Conservation (phyloP, 2,888 invertebrate species). For the Cenopis cana region DNA sequence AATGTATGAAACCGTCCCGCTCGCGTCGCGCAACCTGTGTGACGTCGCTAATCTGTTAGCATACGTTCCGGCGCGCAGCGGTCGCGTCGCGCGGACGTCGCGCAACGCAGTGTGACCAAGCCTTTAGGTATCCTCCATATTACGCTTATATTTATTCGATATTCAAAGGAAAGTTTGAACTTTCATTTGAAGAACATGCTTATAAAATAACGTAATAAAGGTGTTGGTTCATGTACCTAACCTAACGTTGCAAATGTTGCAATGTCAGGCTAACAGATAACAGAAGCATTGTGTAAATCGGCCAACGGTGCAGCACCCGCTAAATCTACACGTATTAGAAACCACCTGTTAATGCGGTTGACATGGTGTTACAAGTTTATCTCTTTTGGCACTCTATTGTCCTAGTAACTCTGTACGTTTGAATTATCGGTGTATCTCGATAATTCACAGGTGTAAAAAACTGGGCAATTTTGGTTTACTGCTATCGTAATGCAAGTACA, state of each 20-base stretch:
- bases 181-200: neutral
- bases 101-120: no score
- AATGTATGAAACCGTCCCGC: no score
- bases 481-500: neutral
- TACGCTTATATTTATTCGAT: neutral
- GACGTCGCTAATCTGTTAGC: no score
- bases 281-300: slow-evolving; percentile 25
- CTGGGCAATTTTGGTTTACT: slow-evolving; percentile 23
- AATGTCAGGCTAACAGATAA: slow-evolving; percentile 10
- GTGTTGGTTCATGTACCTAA: neutral
- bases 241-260: neutral
- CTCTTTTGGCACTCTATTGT: slow-evolving; percentile 14
- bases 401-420: slow-evolving; percentile 12
- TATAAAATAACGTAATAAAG: neutral
- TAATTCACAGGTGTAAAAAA: slow-evolving; percentile 25
- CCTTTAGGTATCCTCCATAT: neutral
- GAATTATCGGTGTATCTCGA: neutral
- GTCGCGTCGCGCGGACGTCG: no score
- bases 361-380: slow-evolving; percentile 4
- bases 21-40: no score
- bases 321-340: slow-evolving; percentile 35
- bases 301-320: slow-evolving; percentile 31
- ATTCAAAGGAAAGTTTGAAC: neutral
- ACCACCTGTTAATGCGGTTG: slow-evolving; percentile 29
- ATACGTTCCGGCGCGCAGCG: no score